These are phyloP conservation scores for Sitta europaea DNA, from an alignment of 2,113 vertebrate genomes.

Conservation along the genomic window DNA sequence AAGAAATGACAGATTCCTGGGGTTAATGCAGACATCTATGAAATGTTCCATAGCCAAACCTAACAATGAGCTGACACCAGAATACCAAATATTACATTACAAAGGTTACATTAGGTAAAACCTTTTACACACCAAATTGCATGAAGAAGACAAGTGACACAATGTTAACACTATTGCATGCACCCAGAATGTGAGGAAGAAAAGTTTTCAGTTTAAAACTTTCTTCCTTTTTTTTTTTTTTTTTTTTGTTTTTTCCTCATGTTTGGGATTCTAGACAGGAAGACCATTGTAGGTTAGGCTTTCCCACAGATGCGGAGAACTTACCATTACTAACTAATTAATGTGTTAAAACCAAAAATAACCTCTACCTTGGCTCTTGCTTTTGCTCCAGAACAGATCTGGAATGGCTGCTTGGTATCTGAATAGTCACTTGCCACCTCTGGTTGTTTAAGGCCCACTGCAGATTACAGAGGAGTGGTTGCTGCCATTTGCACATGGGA, in stretches of 20 bases:
- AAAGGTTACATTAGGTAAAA: neutral
- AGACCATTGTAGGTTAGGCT: neutral
- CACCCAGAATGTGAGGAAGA: neutral
- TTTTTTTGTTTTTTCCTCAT: neutral
- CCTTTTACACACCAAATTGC: neutral
- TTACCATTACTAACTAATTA: neutral
- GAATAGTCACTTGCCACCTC: neutral
- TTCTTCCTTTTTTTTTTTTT: too few relatives aligned
- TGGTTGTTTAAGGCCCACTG: neutral
- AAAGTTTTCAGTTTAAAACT: neutral
- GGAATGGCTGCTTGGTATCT: neutral
- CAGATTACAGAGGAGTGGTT: neutral
- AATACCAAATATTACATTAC: neutral
- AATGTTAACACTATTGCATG: fast-evolving
- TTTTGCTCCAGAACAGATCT: neutral
- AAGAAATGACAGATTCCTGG: neutral
- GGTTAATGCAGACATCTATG: neutral
- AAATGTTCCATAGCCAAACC: neutral
- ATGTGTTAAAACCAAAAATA: neutral
- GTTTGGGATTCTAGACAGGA: neutral
- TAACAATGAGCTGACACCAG: neutral
- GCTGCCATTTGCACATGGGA: neutral
- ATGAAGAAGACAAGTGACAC: neutral
- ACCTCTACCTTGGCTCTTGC: neutral
- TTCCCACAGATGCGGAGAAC: neutral